Percentiles rank a stretch among this genome's conserved stretches.
Conservation (phyloP, 2,113 vertebrate genomes). For the Plecturocebus donacophilus region DNA sequence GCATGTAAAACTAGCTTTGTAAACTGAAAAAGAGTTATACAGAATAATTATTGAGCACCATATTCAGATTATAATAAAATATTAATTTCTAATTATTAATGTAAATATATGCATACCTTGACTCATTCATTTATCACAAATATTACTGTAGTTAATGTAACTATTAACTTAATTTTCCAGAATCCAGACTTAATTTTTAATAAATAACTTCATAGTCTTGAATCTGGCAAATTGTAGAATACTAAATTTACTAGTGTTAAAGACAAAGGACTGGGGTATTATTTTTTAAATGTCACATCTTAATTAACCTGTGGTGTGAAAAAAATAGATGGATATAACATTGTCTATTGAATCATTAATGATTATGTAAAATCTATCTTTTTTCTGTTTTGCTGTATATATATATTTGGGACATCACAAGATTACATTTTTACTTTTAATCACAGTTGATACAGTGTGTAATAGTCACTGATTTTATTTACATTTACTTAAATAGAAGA, state of each 20-base stretch:
- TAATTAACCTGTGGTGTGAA: neutral
- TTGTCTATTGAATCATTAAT: slow-evolving; percentile 33
- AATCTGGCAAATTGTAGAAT: neutral
- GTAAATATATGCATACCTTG: neutral
- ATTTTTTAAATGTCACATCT: slow-evolving; percentile 1
- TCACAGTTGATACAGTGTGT: neutral
- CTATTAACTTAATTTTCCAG: neutral
- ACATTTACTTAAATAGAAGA: neutral
- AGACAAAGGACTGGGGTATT: neutral
- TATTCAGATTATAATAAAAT: slow-evolving; percentile 5
- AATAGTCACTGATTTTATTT: neutral
- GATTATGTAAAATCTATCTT: neutral
- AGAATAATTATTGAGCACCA: neutral
- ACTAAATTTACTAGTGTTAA: slow-evolving; percentile 15
- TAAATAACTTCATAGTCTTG: neutral
- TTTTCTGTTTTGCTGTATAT: neutral
- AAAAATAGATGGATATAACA: neutral
- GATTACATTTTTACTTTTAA: neutral
- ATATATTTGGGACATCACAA: neutral
- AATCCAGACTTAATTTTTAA: slow-evolving; percentile 1
- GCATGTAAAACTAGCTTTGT: neutral
- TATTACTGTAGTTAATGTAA: neutral
- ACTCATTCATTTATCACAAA: neutral
- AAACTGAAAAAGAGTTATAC: neutral
- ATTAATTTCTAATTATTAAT: slow-evolving; percentile 16